Percentiles rank a stretch among this genome's conserved stretches.
These are phyloP conservation scores for Oryzias melastigma DNA, from an alignment of 2,113 vertebrate genomes.

Conservation along the genomic window DNA sequence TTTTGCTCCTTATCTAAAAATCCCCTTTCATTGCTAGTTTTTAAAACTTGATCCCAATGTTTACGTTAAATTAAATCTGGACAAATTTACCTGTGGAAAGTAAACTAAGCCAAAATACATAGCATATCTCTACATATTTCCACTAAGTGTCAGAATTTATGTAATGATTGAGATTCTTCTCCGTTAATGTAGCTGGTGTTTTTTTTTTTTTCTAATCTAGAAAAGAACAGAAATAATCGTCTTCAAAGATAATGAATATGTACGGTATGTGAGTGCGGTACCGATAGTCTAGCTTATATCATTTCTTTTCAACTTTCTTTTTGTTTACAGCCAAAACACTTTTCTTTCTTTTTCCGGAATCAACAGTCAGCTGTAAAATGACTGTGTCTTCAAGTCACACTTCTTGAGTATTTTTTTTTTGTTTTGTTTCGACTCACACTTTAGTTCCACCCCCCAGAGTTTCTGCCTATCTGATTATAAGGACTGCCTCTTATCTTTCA, in stretches of 20 bases:
- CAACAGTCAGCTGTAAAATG: conserved; percentile 17
- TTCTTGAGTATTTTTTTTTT: neutral
- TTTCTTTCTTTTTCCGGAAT: conserved; percentile 1
- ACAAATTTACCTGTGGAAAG: neutral
- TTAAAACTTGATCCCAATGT: too few relatives aligned
- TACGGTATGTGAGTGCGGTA: conserved; percentile 43
- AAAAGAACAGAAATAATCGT: conserved; percentile 19
- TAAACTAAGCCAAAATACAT: neutral
- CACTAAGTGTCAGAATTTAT: neutral
- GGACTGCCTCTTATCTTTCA: conserved; percentile 4
- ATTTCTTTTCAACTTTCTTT: conserved; percentile 11
- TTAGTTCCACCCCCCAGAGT: conserved; percentile 1
- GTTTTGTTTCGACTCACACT: conserved; percentile 8
- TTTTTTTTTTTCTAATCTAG: conserved; percentile 39
- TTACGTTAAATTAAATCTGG: too few relatives aligned
- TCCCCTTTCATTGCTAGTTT: too few relatives aligned
- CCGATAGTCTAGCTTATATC: conserved; percentile 9
- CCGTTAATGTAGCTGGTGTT: conserved; percentile 4
- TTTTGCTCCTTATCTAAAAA: too few relatives aligned
- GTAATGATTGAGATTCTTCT: conserved; percentile 7
- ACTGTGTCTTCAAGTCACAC: conserved; percentile 12
- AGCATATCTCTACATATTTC: neutral
- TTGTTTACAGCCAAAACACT: neutral
- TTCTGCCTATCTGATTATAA: conserved; percentile 8
- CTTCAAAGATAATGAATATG: conserved; percentile 25